Base-by-base conservation (phyloP, 2,797 vertebrate species). In the Calcarius lapponicus region DNA sequence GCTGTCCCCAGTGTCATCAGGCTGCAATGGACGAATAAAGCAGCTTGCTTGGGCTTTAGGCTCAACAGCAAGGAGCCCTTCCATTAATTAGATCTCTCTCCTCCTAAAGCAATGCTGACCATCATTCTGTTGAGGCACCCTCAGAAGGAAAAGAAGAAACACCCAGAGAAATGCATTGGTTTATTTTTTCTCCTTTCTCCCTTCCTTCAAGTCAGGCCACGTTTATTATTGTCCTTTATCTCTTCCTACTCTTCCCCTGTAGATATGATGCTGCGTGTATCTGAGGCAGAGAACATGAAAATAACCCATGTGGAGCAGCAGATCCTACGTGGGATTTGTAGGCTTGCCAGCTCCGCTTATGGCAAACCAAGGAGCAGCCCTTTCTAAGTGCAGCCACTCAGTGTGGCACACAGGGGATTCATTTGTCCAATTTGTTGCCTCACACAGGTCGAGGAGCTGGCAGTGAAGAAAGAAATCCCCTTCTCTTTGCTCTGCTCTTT, bases 401-500 rank as follows among this genome's bases (percentile, higher is more conserved):
- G 42, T 1, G 66, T 42, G 70, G 74, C 88, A 60, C 87, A 17
- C 60, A 19, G 76, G 82, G 88, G 90, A 89, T 90, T 47, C 22
- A 85, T 96, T 85, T 85, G 80, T 80, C 88, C 86, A 58, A 57
- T 71, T 89, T 87, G 76, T n/a, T 76, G 71, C 26, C 78, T 92
- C 64, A 4, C 67, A 40, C 64, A 62, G 88, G 92, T 93, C 0
- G 2, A 72, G 75, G 91, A 73, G 78, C 54, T 82, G 80, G 71
- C 87, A 91, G 57, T 0, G 0, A 92, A 43, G 70, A 43, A 64
- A 74, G 29, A 86, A 88, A 66, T 48, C 26, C 19, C 74, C 67
- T 84, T 80, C 50, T 45, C 79, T 80, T 93, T 85, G 82, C 83
- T 85, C 78, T 90, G 80, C 89, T 81, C 65, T 87, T 87, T 95